Conservation (phyloP, 2,888 invertebrate genomes). For the Scaptomyza cyrtandrae region DNA sequence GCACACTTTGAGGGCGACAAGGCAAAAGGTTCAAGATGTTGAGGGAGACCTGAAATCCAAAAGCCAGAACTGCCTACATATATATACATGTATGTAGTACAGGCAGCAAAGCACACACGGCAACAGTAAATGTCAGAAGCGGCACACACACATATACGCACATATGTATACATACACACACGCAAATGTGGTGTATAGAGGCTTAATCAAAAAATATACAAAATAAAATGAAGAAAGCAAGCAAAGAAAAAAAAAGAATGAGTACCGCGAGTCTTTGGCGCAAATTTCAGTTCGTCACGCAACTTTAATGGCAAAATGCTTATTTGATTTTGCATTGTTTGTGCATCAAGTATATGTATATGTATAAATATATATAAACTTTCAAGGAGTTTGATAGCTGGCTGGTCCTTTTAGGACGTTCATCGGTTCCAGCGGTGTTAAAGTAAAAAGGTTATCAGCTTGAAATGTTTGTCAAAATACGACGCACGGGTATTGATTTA, state of each 20-base stretch:
- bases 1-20: conserved; percentile 67
- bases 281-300: conserved; percentile 78
- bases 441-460: conserved; percentile 77
- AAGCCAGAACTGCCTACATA: conserved; percentile 29
- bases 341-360: conserved; percentile 9
- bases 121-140: conserved; percentile 63
- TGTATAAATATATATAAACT: conserved; percentile 6
- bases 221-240: conserved; percentile 37
- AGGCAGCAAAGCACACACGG: conserved; percentile 24
- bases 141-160: conserved; percentile 26
- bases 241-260: conserved; percentile 29
- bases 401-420: conserved; percentile 40
- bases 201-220: conserved; percentile 35
- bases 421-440: conserved; percentile 47
- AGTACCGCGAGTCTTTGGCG: conserved; percentile 72
- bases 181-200: conserved; percentile 9
- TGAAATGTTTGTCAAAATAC: conserved; percentile 71
- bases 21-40: conserved; percentile 31
- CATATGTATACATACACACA: conserved; percentile 11
- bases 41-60: conserved; percentile 29
- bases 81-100: not conserved
- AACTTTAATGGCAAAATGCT: conserved; percentile 74
- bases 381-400: conserved; percentile 29
- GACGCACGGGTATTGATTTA: conserved; percentile 72
- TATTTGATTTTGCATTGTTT: conserved; percentile 65